Conservation (phyloP, 2,888 invertebrate species). For the Homarus gammarus region DNA sequence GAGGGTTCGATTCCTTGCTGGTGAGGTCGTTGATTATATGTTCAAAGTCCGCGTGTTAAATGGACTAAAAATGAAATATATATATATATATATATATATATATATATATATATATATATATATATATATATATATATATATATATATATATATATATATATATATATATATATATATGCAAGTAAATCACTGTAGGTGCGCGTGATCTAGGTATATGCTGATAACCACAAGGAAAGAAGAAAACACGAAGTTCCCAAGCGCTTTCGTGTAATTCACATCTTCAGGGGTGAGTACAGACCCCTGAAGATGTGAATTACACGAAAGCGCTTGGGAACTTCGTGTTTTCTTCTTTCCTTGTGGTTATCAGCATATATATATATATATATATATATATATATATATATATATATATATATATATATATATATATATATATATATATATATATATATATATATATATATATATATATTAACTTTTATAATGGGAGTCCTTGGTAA, state of each 20-base stretch:
- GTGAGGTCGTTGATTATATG: too few species aligned
- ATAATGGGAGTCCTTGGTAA: neutral
- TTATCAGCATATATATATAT: neutral
- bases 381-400: constrained; percentile 27
- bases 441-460: constrained; percentile 33
- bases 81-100: constrained; percentile 35
- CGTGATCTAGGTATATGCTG: too few species aligned
- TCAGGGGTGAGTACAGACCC: neutral
- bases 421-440: constrained; percentile 31
- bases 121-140: constrained; percentile 20
- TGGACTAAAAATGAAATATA: too few species aligned
- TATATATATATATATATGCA: neutral
- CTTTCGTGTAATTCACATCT: neutral
- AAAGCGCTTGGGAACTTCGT: neutral
- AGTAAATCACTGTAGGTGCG: constrained; percentile 20
- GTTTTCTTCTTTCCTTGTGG: constrained; percentile 8
- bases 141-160: constrained; percentile 9
- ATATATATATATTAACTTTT: constrained; percentile 28
- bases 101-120: constrained; percentile 35
- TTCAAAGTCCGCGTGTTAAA: too few species aligned
- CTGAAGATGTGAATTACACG: neutral
- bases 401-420: constrained; percentile 31
- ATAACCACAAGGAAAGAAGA: neutral
- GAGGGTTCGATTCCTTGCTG: too few species aligned
- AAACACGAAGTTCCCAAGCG: neutral